These are phyloP conservation scores for Limnephilus rhombicus DNA, from an alignment of 2,888 invertebrate species.

Conservation along the genomic window DNA sequence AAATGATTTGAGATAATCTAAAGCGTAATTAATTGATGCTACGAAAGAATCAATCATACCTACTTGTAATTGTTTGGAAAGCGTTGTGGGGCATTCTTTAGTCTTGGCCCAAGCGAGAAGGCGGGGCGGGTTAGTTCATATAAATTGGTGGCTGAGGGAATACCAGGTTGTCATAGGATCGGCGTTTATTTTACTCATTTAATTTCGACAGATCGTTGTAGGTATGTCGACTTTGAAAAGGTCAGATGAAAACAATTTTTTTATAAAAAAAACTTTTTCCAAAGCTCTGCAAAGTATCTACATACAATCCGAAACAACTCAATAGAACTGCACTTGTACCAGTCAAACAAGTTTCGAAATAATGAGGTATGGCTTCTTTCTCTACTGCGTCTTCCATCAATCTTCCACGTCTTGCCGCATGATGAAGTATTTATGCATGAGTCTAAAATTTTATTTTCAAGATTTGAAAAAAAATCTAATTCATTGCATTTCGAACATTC, in stretches of 20 bases:
- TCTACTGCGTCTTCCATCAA: background rate
- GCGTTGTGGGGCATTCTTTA: background rate
- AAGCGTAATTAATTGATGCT: background rate
- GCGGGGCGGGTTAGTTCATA: background rate
- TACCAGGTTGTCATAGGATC: background rate
- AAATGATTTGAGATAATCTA: background rate
- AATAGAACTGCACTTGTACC: too few species aligned
- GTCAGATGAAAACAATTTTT: background rate
- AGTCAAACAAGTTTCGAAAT: too few species aligned
- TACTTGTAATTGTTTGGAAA: background rate
- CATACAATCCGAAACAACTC: too few species aligned
- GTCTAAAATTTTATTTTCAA: too few species aligned
- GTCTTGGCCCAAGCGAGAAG: background rate
- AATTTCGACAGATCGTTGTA: background rate
- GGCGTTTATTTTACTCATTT: background rate
- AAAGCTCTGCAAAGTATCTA: too few species aligned
- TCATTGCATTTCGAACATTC: background rate
- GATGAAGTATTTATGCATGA: background rate
- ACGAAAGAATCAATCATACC: background rate
- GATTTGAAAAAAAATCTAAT: too few species aligned
- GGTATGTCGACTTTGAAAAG: background rate
- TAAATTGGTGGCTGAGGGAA: background rate
- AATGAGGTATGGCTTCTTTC: background rate
- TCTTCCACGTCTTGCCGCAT: too few species aligned
- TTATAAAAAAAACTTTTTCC: background rate